These are phyloP conservation scores for Scaptomyza pallida DNA, from an alignment of 1,140 invertebrate species.

Conservation along the genomic window DNA sequence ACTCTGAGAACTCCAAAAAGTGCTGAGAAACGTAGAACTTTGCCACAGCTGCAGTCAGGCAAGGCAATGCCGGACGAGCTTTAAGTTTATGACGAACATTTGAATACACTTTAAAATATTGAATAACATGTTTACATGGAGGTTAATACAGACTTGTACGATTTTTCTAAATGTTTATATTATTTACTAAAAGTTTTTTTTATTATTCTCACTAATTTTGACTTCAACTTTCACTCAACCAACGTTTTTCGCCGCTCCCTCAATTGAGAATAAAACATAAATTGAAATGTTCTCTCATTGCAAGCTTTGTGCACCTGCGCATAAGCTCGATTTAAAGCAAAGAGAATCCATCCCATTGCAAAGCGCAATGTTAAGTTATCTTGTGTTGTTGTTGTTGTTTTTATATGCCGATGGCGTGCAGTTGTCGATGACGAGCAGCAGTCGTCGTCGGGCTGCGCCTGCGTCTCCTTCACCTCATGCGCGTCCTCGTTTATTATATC, in stretches of 20 bases:
- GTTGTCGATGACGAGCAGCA: conserved; percentile 39
- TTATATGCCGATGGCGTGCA: conserved; percentile 76
- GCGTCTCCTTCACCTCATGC: conserved; percentile 15
- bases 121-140: too few relatives aligned
- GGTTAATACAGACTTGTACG: too few relatives aligned
- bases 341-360: conserved; percentile 4
- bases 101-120: conserved; percentile 21
- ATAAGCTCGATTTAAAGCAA: conserved; percentile 25
- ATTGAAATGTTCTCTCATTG: neutral
- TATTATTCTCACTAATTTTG: too few relatives aligned
- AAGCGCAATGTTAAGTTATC: conserved; percentile 28
- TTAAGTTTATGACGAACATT: conserved; percentile 13
- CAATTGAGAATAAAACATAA: neutral
- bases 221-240: neutral
- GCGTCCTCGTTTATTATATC: conserved; percentile 51
- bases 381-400: conserved; percentile 41
- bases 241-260: neutral
- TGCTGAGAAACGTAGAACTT: conserved; percentile 14
- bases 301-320: neutral
- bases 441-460: conserved; percentile 46
- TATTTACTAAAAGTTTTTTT: too few relatives aligned
- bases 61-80: neutral
- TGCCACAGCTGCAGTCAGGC: conserved; percentile 14
- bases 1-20: conserved; percentile 3
- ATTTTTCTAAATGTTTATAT: too few relatives aligned